Evolutionary conservation across 2,113 vertebrate genomes (phyloP), one percentile per base, ranked within the genome.

Genomic region (Ancistrus triradiatus): DNA sequence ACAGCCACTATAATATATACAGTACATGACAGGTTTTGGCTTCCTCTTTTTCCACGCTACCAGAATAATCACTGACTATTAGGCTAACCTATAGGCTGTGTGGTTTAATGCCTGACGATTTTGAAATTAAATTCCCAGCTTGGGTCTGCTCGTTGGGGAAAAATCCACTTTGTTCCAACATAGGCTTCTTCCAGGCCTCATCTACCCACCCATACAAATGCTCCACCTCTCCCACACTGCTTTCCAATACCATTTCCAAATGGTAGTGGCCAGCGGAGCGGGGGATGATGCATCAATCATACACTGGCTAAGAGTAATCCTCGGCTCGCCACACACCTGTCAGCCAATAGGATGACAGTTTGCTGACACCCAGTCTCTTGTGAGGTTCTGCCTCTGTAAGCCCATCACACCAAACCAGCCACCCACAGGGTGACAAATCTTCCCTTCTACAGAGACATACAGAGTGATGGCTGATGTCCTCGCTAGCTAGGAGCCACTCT

Each of bases 201-300:
- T 44, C 25, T 49, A 19, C 24, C 13, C 37, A 46, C 46, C 17
- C 27, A 27, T 53, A 13, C 21, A 58, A 22, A 27, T 46, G 48
- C 48, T n/a, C 56, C 24, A 35, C 22, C 19, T 52, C 43, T 43
- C 28, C 25, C 15, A 24, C 51, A 55, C 47, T 33, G 31, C 37
- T 48, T 43, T 69, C 43, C 46, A 66, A 70, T 76, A 62, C 57
- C 59, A 55, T 68, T 74, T 58, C 66, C 51, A 68, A 74, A 82
- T 73, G 72, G 68, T 66, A 48, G 74, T 24, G 74, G 61, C 52
- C 25, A 53, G 33, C 51, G 62, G 67, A 74, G 64, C 49, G 4
- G 13, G 57, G 70, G 73, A 76, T 77, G 70, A 77, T 69, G 68
- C 70, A 81, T 83, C 82, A 70, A 75, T 83, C 81, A 80, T 68